Conservation (phyloP, 2,113 vertebrate species). For the Herpetotheres cachinnans region DNA sequence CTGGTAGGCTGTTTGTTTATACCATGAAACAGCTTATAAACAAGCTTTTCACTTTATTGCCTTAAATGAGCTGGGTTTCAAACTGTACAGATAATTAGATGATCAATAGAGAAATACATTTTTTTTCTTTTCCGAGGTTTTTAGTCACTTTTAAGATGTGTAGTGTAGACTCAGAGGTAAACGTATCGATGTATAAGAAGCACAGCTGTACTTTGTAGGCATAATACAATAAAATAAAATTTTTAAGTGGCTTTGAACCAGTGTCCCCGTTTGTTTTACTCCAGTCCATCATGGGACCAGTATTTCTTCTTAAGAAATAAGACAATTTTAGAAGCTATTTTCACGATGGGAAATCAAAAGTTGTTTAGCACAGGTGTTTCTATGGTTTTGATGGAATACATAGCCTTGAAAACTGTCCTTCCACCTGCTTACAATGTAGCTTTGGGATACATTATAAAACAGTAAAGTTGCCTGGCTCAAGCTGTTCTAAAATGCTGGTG, state of each 20-base stretch:
- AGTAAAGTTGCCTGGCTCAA: background rate
- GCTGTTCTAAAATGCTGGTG: background rate
- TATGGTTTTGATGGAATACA: background rate
- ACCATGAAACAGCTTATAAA: conserved; percentile 1
- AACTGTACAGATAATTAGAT: background rate
- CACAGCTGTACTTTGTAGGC: background rate
- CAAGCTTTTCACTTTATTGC: conserved; percentile 3
- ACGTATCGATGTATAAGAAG: background rate
- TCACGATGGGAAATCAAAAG: background rate
- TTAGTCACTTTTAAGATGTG: background rate
- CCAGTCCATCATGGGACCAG: background rate
- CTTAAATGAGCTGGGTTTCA: background rate
- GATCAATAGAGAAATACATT: background rate
- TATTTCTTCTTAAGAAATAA: background rate
- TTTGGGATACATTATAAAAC: background rate
- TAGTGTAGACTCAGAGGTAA: background rate
- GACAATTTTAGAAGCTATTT: background rate
- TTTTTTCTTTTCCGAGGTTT: background rate
- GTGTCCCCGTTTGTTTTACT: background rate
- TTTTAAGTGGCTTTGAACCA: background rate
- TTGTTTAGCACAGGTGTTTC: background rate
- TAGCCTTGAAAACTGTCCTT: background rate
- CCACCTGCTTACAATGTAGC: background rate
- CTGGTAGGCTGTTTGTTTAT: background rate
- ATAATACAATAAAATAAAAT: background rate